Percentiles rank a stretch among this genome's conserved stretches.
phyloP scores from a whole-genome alignment of 2,113 vertebrate genomes.

The Aplodontia rufa region DNA sequence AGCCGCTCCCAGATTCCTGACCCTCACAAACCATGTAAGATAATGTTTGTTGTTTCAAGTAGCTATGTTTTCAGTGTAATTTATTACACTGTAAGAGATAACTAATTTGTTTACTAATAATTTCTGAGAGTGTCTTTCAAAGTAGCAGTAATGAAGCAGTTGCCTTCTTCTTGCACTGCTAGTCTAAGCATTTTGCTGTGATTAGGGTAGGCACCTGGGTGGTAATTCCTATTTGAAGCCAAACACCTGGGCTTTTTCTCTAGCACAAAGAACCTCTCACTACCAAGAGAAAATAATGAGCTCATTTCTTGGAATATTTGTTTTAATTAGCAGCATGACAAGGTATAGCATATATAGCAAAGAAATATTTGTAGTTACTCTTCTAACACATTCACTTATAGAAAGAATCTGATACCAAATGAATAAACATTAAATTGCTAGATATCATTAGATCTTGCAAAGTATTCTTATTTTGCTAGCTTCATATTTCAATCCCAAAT shows the following conservation, averaged over 20 bases:
- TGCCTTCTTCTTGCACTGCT: background rate
- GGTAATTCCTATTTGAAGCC: background rate
- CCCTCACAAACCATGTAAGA: background rate
- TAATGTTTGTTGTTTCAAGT: background rate
- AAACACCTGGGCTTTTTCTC: constrained; percentile 48
- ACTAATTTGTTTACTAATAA: background rate
- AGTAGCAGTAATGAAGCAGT: background rate
- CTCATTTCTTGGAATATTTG: constrained; percentile 32
- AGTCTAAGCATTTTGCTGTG: constrained; percentile 9
- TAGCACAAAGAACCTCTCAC: constrained; percentile 24
- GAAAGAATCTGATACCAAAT: background rate
- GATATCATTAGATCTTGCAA: background rate
- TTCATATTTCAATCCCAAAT: background rate
- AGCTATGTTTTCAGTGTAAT: background rate
- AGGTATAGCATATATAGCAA: constrained; percentile 10
- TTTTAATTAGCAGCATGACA: constrained; percentile 43
- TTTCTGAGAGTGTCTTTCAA: background rate
- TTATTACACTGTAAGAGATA: background rate
- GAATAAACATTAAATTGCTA: background rate
- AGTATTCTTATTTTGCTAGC: background rate
- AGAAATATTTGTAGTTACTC: constrained; percentile 20
- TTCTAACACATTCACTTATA: background rate
- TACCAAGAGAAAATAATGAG: constrained; percentile 37
- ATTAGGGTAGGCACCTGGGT: background rate
- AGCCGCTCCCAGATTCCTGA: background rate